Evolutionary conservation across 2,888 invertebrate species (phyloP).

Genomic region (Leucoptera coffeella): DNA sequence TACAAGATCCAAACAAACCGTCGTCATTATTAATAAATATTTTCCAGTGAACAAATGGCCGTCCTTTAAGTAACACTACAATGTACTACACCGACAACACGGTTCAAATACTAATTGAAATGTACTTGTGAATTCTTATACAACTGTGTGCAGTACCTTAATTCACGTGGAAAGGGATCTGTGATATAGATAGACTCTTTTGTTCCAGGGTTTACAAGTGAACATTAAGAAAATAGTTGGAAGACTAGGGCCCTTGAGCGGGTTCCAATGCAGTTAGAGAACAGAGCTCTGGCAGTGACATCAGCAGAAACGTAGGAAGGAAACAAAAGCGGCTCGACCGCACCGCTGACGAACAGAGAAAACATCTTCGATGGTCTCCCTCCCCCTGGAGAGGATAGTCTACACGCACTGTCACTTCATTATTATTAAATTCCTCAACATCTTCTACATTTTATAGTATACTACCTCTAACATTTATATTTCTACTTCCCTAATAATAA

Average conservation of each 20-base stretch:
- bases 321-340: constrained; percentile 12
- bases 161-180: too few relatives aligned
- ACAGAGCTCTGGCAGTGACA: constrained; percentile 17
- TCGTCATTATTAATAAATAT: too few relatives aligned
- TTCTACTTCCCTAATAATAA: constrained; percentile 12
- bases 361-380: constrained; percentile 35
- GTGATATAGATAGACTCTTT: constrained; percentile 11
- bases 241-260: constrained; percentile 16
- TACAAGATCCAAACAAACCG: too few relatives aligned
- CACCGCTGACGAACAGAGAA: constrained; percentile 9
- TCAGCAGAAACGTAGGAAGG: constrained; percentile 16
- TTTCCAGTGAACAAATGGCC: too few relatives aligned
- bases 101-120: too few relatives aligned
- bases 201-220: constrained; percentile 44
- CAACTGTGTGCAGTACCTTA: too few relatives aligned
- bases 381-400: constrained; percentile 31
- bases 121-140: too few relatives aligned
- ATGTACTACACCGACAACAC: too few relatives aligned
- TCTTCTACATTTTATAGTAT: constrained; percentile 44
- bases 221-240: constrained; percentile 19
- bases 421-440: constrained; percentile 48
- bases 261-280: constrained; percentile 3
- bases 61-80: too few relatives aligned
- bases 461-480: too few relatives aligned
- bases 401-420: constrained; percentile 51